Conservation (phyloP, 2,797 vertebrate species). For the Eleutherodactylus coqui region DNA sequence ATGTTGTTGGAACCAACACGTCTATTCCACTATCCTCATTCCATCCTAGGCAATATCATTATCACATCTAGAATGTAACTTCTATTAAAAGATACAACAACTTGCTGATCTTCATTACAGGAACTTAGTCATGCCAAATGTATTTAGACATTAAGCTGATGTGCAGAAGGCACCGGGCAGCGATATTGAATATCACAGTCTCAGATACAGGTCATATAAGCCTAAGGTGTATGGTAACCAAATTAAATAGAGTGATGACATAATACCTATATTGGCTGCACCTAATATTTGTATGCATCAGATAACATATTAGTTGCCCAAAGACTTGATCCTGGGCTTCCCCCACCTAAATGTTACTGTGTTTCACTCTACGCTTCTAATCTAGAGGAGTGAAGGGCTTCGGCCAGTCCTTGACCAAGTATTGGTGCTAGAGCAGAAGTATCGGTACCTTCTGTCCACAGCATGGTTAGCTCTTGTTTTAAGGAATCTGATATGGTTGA, state of each 20-base stretch:
- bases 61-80: neutral
- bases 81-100: neutral
- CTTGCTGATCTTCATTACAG: neutral
- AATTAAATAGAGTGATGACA: neutral
- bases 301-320: too few relatives aligned
- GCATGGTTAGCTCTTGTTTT: too few relatives aligned
- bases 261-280: neutral
- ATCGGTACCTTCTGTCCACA: too few relatives aligned
- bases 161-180: neutral
- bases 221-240: neutral
- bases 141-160: slow-evolving; percentile 12
- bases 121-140: slow-evolving; percentile 7
- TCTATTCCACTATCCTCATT: neutral
- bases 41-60: neutral
- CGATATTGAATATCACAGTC: slow-evolving; percentile 1
- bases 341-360: too few relatives aligned
- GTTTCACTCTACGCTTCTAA: too few relatives aligned
- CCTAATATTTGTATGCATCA: too few relatives aligned
- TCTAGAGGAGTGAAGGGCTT: too few relatives aligned
- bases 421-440: too few relatives aligned
- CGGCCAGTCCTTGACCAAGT: too few relatives aligned
- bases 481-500: too few relatives aligned
- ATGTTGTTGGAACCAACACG: neutral
- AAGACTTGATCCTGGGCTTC: too few relatives aligned
- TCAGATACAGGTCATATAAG: neutral